These are phyloP conservation scores for Limosa lapponica DNA, from an alignment of 2,797 vertebrate species.

Conservation along the genomic window DNA sequence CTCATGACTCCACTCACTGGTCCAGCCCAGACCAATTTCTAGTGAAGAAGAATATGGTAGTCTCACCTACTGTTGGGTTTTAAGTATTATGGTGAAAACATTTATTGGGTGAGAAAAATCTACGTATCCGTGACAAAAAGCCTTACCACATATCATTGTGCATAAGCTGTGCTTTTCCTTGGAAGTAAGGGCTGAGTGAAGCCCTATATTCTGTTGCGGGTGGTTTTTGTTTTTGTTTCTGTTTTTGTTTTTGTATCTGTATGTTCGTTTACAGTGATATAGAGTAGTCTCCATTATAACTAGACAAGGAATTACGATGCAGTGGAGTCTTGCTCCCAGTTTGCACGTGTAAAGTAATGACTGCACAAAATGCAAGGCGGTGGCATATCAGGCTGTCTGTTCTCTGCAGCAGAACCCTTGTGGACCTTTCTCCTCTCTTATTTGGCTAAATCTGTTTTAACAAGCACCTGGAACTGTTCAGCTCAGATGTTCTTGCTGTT, in stretches of 20 bases:
- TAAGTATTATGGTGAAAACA: slow-evolving; percentile 3
- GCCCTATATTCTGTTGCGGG: neutral
- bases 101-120: neutral
- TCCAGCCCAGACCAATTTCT: neutral
- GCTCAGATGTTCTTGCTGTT: slow-evolving; percentile 5
- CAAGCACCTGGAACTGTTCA: neutral
- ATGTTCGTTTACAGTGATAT: neutral
- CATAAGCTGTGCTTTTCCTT: neutral
- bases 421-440: neutral
- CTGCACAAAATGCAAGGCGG: neutral
- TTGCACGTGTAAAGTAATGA: neutral
- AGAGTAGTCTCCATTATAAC: neutral
- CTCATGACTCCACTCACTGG: neutral
- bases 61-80: neutral
- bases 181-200: neutral
- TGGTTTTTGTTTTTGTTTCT: neutral
- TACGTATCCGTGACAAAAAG: neutral
- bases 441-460: neutral
- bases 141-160: neutral
- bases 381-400: neutral
- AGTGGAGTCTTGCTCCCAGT: neutral
- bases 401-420: neutral
- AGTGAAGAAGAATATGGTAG: neutral
- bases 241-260: neutral
- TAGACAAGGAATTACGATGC: neutral